Base-by-base conservation (phyloP, 2,888 invertebrate species). In the Synanthedon vespiformis region DNA sequence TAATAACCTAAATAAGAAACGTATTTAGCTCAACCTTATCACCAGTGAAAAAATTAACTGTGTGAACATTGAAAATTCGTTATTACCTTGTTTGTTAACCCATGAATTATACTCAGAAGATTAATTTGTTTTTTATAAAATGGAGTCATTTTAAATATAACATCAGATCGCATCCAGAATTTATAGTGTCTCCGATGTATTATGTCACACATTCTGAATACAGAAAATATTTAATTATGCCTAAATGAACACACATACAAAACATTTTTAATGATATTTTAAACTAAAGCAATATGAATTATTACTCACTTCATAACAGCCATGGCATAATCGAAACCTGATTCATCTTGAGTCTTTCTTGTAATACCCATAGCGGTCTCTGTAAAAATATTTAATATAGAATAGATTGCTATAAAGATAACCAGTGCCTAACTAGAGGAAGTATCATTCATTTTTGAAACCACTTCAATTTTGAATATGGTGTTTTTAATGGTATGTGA, bases 331-430 rank as follows among this genome's bases (percentile, higher is more conserved):
- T 94, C 93, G 67, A 91, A 93, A 52, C 94, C 94, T 64, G 89
- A 80, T 72, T 90, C 88, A 69, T 92, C 89, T 74, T 94, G 91
- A 44, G 92, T 92, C 60, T 90, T 89, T 68, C 92, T 93, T 53
- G 92, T 92, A 0, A 93, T 92, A 22, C 95, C 95, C 95, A 95
- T 95, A 0, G 94, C 95, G 12, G 95, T 95, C 84, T 94, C 93
- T 90, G 73, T 16, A 81, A 83, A 54, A 40, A 50, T 18, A 2
- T 18, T 18, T 55, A 55, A 27, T 53, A 54, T 56, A 41, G 47
- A 52, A 52, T 53, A 48, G 56, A 56, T 55, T 48, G 40, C 14
- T 48, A 53, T 8, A 34, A 34, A 34, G 27, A 27, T 27, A 27
- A 27, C 1, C 27, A 8, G 8, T 34, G 2, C 2, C 34, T 34